phyloP scores from a whole-genome alignment of 2,888 invertebrate genomes.

The Apamea anceps region DNA sequence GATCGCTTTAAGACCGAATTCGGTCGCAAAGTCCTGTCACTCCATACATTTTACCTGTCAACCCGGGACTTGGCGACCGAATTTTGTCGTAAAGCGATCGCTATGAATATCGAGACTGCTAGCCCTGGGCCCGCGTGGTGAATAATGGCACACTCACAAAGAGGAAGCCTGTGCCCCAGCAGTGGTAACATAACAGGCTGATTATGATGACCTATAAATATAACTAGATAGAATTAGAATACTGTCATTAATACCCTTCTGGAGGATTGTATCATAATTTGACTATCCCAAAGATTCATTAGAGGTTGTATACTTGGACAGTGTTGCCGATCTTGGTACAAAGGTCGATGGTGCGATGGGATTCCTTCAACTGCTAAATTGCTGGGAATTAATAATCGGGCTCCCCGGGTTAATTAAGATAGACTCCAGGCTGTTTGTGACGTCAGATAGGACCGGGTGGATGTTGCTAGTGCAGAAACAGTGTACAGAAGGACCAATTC shows the following conservation, averaged over 20 bases:
- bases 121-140: no score
- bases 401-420: conserved; percentile 78
- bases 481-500: conserved; percentile 40
- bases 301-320: conserved; percentile 16
- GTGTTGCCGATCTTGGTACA: conserved; percentile 52
- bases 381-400: conserved; percentile 80
- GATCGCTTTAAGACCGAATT: no score
- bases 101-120: no score
- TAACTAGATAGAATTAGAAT: not conserved
- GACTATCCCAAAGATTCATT: conserved; percentile 10
- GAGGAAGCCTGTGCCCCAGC: no score
- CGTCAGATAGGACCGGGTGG: conserved; percentile 65
- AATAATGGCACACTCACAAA: no score
- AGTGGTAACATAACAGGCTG: not conserved
- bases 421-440: conserved; percentile 72
- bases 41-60: no score
- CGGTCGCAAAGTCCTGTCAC: no score
- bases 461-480: conserved; percentile 39
- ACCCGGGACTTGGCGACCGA: no score
- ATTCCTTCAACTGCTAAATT: conserved; percentile 74
- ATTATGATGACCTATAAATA: not conserved
- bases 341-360: conserved; percentile 67
- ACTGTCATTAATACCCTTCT: not conserved
- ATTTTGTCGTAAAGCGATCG: no score
- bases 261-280: not conserved